phyloP scores from a whole-genome alignment of 2,888 invertebrate species.

The Pseudanteris insignis region DNA sequence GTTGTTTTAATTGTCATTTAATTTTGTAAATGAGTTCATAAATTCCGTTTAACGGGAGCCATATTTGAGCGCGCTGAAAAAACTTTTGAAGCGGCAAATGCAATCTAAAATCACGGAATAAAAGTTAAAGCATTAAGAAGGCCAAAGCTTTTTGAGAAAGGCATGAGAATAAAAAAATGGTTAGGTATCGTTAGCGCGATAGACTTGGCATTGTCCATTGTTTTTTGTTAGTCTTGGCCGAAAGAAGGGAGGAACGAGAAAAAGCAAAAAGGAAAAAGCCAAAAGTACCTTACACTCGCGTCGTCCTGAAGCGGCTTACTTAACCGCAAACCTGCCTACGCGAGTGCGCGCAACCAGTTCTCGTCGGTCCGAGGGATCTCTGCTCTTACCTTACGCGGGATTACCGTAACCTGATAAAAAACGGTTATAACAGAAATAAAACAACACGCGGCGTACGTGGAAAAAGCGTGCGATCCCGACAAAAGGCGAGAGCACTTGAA shows the following conservation, averaged over 20 bases:
- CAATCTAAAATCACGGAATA: too few relatives aligned
- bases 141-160: constrained; percentile 24
- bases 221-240: constrained; percentile 9
- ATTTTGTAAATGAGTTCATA: too few relatives aligned
- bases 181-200: constrained; percentile 8
- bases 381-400: constrained; percentile 5
- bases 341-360: constrained; percentile 23
- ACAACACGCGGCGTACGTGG: too few relatives aligned
- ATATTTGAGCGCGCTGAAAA: too few relatives aligned
- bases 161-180: constrained; percentile 13
- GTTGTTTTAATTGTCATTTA: too few relatives aligned
- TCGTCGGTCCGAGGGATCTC: constrained; percentile 4
- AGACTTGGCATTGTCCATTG: constrained; percentile 21
- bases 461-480: not conserved
- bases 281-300: constrained; percentile 1
- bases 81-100: too few relatives aligned
- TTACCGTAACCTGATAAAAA: constrained; percentile 11
- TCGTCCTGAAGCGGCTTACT: constrained; percentile 16
- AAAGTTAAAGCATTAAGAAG: too few relatives aligned
- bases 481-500: too few relatives aligned
- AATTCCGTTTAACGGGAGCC: too few relatives aligned
- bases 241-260: too few relatives aligned
- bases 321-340: constrained; percentile 19
- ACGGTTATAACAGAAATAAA: too few relatives aligned
- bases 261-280: constrained; percentile 6